Base-by-base conservation (phyloP, 1,140 invertebrate species). In the Zaprionus gabonicus region DNA sequence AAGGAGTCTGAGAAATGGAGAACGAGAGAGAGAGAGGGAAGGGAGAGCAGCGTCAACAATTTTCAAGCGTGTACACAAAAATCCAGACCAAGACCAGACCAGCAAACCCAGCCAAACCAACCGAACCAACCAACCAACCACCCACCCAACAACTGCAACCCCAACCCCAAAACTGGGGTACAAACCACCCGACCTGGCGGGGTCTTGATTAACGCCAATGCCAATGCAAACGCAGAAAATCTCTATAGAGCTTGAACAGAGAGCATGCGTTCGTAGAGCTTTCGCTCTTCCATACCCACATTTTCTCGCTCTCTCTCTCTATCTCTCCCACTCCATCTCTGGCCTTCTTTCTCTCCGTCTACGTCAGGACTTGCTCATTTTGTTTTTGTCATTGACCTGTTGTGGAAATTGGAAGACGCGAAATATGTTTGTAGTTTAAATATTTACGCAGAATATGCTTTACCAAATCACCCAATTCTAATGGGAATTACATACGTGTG, bases 361-460 rank as follows among this genome's bases (percentile, higher is more conserved):
- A 38, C 53, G 51, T 27, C 84, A 83, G 80, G 84, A 87, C 68
- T 53, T 74, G 55, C 69, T 64, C 44, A 12, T 15, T 64, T 77
- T 74, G 85, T 88, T 88, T 91, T 88, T 88, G 81, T 91, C 86
- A 85, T 90, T 88, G 85, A 88, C 85, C 85, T 88, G 85, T 88
- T 88, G 85, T 90, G 76, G 53, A 63, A 51, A 67, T 36, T 41
- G 46, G 28, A 67, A 63, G 55, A 66, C 53, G 25, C 44, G 41
- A 78, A 80, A 55, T 57, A 49, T 76, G 62, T 44, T 59, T 34
- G 46, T 58, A 38, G 27, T 58, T 67, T 53, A 53, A 64, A 62
- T 49, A 28, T 62, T 62, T 28, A 51, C 46, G 10, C 17, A 51
- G 9, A 51, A 51, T 51, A 51, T 25, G 46, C 10, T 51, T 12